Conservation (phyloP, 2,888 invertebrate genomes). For the Plagodis pulveraria region DNA sequence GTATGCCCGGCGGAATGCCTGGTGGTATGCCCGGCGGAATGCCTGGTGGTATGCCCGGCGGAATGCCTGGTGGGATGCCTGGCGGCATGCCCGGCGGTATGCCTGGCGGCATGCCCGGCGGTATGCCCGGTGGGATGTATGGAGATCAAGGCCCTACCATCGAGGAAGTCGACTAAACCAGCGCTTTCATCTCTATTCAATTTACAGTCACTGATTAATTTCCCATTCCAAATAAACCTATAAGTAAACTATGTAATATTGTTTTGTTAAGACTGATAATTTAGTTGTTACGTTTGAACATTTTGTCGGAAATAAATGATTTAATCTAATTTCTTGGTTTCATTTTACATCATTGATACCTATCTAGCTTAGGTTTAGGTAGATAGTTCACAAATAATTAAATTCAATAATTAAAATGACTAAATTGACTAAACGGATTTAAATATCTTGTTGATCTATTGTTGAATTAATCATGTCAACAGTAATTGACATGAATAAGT, state of each 20-base stretch:
- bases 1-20: conserved; percentile 4
- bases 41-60: not conserved
- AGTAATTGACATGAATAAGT: too few relatives aligned
- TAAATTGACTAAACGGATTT: too few relatives aligned
- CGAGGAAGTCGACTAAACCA: not conserved
- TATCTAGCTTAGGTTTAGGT: too few relatives aligned
- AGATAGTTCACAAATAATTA: too few relatives aligned
- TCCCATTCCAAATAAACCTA: not conserved
- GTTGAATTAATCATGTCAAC: too few relatives aligned
- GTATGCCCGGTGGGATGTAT: too few relatives aligned
- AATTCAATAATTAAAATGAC: too few relatives aligned
- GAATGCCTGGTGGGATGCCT: not conserved
- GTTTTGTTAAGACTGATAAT: not conserved
- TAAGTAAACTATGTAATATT: not conserved
- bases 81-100: conserved; percentile 2
- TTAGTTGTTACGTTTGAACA: not conserved
- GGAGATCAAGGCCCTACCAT: not conserved
- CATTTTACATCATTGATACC: not conserved
- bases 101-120: not conserved
- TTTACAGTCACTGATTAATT: too few relatives aligned
- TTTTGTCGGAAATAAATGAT: conserved; percentile 1
- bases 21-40: conserved; percentile 1
- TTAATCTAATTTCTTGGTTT: not conserved
- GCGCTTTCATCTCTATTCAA: not conserved
- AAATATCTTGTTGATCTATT: too few relatives aligned